Conservation (phyloP, 2,888 invertebrate species). For the Agrochola lota region DNA sequence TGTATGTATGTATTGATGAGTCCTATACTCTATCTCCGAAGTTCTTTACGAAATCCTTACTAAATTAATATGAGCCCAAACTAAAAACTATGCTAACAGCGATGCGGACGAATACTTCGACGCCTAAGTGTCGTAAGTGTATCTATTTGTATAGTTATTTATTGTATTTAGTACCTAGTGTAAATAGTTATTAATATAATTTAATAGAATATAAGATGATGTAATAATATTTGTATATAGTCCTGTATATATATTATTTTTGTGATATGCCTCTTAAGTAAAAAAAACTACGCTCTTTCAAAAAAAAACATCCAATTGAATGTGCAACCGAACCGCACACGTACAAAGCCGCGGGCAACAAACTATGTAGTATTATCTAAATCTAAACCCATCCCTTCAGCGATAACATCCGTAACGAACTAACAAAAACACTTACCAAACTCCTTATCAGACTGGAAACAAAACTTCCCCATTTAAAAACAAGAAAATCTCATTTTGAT, state of each 20-base stretch:
- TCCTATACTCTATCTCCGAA: neutral
- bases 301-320: neutral
- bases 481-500: constrained; percentile 45
- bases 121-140: too few relatives aligned
- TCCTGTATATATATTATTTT: too few relatives aligned
- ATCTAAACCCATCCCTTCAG: neutral
- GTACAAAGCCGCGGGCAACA: neutral
- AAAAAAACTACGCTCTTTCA: neutral
- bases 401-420: too few relatives aligned
- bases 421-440: neutral
- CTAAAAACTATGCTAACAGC: neutral
- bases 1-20: neutral
- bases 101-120: too few relatives aligned
- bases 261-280: too few relatives aligned
- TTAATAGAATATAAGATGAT: too few relatives aligned
- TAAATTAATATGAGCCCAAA: neutral
- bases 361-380: neutral
- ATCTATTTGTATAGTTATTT: too few relatives aligned
- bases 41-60: neutral
- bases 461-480: constrained; percentile 32
- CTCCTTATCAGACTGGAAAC: neutral
- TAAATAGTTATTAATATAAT: too few relatives aligned
- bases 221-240: too few relatives aligned
- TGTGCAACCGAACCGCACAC: neutral
- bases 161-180: too few relatives aligned